Evolutionary conservation across 2,888 invertebrate species (phyloP).

Genomic region (Branchellion lobata): DNA sequence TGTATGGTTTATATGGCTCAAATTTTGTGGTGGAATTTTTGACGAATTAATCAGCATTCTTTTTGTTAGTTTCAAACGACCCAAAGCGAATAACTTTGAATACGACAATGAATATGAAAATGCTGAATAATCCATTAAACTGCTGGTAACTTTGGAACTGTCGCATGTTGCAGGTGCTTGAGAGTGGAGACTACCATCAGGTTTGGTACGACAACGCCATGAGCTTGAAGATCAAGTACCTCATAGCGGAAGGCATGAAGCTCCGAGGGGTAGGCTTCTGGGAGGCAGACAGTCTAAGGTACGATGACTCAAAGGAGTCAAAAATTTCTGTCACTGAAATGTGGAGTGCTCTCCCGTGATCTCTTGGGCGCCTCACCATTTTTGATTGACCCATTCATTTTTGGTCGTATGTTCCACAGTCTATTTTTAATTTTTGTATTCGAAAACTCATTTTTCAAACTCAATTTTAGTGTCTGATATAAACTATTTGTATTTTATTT

Average conservation of each 20-base stretch:
- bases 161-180: not conserved
- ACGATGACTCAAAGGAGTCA: slow-evolving; percentile 51
- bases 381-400: too few relatives aligned
- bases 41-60: not conserved
- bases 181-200: slow-evolving; percentile 53
- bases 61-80: not conserved
- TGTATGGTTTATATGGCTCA: not conserved
- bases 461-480: too few relatives aligned
- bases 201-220: slow-evolving; percentile 60
- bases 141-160: not conserved
- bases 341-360: slow-evolving; percentile 56
- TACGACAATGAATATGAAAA: not conserved
- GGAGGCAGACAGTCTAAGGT: slow-evolving; percentile 61
- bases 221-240: slow-evolving; percentile 59
- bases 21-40: not conserved
- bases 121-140: not conserved
- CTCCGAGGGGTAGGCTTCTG: slow-evolving; percentile 62
- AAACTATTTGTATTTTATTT: too few relatives aligned
- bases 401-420: too few relatives aligned
- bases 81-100: too few relatives aligned
- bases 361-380: too few relatives aligned
- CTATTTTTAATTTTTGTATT: too few relatives aligned
- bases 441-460: too few relatives aligned
- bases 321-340: slow-evolving; percentile 50
- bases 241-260: slow-evolving; percentile 53